A percentile compares a stretch with the other conserved stretches of the same genome.
phyloP scores from a whole-genome alignment of 2,888 invertebrate species.

The Gryllus longicercus region DNA sequence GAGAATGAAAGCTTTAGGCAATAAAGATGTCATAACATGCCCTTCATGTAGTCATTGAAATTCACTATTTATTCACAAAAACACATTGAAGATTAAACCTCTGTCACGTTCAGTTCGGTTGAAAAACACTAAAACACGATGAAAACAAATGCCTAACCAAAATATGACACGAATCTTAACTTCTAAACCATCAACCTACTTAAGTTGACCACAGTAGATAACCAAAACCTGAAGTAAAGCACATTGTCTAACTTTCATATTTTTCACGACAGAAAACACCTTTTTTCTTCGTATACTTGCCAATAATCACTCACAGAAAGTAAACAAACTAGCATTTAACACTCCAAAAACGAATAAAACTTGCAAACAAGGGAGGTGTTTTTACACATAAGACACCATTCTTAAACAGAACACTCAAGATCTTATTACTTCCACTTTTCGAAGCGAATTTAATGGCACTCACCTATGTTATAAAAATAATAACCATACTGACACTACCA shows the following conservation, averaged over 20 bases:
- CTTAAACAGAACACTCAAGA: not conserved
- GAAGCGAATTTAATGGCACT: conserved; percentile 19
- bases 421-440: not conserved
- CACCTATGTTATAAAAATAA: conserved; percentile 26
- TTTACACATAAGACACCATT: not conserved
- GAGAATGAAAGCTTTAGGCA: too few relatives aligned
- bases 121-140: not conserved
- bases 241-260: not conserved
- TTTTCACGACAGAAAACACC: not conserved
- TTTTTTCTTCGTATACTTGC: not conserved
- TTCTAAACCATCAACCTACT: not conserved
- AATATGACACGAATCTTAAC: not conserved
- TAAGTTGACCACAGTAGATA: not conserved
- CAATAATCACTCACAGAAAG: not conserved
- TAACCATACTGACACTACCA: not conserved
- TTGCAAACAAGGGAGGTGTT: conserved; percentile 6
- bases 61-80: too few relatives aligned
- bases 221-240: not conserved
- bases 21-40: too few relatives aligned
- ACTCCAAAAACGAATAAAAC: not conserved
- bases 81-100: too few relatives aligned
- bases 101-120: too few relatives aligned
- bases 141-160: not conserved
- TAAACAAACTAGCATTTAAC: not conserved
- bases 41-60: too few relatives aligned